These are phyloP conservation scores for Xestia xanthographa DNA, from an alignment of 2,888 invertebrate genomes.

Conservation along the genomic window DNA sequence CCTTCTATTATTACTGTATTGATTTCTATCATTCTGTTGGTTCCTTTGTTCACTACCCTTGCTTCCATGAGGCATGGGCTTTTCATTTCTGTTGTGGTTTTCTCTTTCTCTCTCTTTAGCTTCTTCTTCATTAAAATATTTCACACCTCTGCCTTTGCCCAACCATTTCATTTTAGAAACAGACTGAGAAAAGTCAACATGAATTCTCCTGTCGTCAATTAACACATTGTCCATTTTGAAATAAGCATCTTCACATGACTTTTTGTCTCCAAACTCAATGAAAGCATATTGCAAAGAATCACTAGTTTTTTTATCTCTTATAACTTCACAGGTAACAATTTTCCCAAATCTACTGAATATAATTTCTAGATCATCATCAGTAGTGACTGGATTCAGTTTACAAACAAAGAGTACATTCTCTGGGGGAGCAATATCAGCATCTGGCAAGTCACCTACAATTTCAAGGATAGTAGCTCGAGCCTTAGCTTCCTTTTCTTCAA, in stretches of 20 bases:
- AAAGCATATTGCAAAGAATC: conserved; percentile 99
- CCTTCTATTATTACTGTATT: conserved; percentile 72
- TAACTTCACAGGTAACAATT: conserved; percentile 98
- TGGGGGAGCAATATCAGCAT: conserved; percentile 99
- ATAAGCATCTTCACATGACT: conserved; percentile 99
- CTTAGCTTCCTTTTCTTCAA: conserved; percentile 97
- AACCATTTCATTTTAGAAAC: conserved; percentile 98
- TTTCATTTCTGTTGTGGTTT: conserved; percentile 63
- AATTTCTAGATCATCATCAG: conserved; percentile 98
- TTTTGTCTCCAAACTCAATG: conserved; percentile 98
- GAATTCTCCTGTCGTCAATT: conserved; percentile 99
- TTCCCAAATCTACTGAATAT: conserved; percentile 99
- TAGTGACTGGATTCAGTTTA: conserved; percentile 99
- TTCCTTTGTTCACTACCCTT: conserved; percentile 65
- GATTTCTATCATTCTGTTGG: conserved; percentile 59
- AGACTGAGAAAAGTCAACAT: conserved; percentile 99
- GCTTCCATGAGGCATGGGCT: conserved; percentile 65
- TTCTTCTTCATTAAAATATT: conserved; percentile 86
- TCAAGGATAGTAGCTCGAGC: conserved; percentile 99
- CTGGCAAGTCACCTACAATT: conserved; percentile 99
- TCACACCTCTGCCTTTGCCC: conserved; percentile 96
- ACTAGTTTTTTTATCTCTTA: conserved; percentile 97
- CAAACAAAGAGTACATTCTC: conserved; percentile 99
- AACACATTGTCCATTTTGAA: conserved; percentile 99
- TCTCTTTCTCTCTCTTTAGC: conserved; percentile 58